phyloP scores from a whole-genome alignment of 1,140 invertebrate species.

The Leguminivora glycinivorella region DNA sequence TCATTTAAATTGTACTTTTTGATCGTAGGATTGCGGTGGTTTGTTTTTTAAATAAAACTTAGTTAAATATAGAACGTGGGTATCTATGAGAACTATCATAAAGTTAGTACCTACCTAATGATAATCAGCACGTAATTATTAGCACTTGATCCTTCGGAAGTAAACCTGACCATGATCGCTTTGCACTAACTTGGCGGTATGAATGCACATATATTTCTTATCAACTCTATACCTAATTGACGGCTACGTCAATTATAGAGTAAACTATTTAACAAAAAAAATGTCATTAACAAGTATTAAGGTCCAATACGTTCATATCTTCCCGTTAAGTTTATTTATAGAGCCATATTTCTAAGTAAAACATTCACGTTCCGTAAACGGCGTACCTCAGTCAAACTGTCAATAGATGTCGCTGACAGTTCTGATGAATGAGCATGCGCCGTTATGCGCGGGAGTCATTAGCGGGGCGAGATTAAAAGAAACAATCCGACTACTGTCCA shows the following conservation, averaged over 20 bases:
- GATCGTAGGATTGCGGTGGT: no score
- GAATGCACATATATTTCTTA: no score
- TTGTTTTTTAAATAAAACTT: no score
- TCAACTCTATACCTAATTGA: no score
- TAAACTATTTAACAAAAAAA: not conserved
- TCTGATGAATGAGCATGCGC: conserved; percentile 70
- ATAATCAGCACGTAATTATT: no score
- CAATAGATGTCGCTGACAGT: conserved; percentile 76
- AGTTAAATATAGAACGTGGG: no score
- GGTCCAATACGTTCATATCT: not conserved
- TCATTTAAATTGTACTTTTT: not conserved
- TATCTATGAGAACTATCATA: no score
- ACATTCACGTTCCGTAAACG: conserved; percentile 34
- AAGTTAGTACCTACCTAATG: no score
- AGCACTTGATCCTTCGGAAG: no score
- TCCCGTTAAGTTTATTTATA: conserved; percentile 6
- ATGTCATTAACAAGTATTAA: not conserved
- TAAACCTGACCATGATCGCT: no score
- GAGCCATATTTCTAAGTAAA: not conserved
- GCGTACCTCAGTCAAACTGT: conserved; percentile 66
- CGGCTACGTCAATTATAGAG: no score
- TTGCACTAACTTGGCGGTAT: no score
- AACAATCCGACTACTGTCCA: conserved; percentile 59
- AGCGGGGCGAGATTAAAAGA: conserved; percentile 61
- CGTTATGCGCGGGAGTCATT: conserved; percentile 62